phyloP scores from a whole-genome alignment of 2,113 vertebrate species.

The Chunga burmeisteri region DNA sequence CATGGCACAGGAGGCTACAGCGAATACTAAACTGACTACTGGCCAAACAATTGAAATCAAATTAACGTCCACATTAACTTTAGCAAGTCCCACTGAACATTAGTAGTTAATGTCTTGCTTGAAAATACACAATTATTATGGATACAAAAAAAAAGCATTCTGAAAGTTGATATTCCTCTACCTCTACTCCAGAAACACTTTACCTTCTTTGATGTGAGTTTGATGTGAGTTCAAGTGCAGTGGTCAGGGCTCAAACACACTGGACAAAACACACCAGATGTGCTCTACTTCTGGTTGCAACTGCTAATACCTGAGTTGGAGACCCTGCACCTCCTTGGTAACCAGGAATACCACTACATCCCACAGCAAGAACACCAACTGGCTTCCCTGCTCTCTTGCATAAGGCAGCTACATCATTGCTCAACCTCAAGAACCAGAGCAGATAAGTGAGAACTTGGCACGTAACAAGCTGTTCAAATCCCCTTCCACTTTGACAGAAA shows the following conservation, averaged over 20 bases:
- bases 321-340: neutral
- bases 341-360: neutral
- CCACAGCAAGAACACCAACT: neutral
- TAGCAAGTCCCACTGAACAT: neutral
- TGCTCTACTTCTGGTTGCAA: neutral
- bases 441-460: neutral
- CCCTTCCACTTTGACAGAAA: neutral
- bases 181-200: neutral
- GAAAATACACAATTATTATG: neutral
- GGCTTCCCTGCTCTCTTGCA: neutral
- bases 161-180: neutral
- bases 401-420: neutral
- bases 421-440: neutral
- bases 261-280: neutral
- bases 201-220: neutral
- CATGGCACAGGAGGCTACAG: rapidly evolving
- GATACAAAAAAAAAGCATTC: neutral
- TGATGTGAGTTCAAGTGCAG: rapidly evolving
- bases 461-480: neutral
- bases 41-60: neutral
- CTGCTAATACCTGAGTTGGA: neutral
- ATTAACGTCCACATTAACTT: neutral
- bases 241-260: neutral
- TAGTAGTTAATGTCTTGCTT: neutral
- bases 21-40: neutral